Percentiles rank a stretch among this genome's conserved stretches.
Conservation (phyloP, 2,888 invertebrate genomes). For the Sinotaia quadrata region DNA sequence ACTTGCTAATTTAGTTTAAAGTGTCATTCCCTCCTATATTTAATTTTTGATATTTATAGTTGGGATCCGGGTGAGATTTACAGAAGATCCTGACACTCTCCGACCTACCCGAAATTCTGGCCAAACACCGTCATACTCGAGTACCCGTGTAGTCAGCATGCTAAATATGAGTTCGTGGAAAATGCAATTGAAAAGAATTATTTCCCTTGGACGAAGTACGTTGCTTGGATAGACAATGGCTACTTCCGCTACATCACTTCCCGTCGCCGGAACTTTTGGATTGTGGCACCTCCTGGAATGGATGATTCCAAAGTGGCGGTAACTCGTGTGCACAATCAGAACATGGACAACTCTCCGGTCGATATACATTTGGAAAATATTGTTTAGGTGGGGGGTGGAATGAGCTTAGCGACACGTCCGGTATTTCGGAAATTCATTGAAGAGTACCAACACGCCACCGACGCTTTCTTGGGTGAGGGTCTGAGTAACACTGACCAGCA, state of each 20-base stretch:
- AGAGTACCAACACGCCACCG: constrained; percentile 33
- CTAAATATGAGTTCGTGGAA: constrained; percentile 47
- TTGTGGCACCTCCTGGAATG: constrained; percentile 30
- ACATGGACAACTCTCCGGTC: constrained; percentile 11
- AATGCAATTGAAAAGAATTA: constrained; percentile 35
- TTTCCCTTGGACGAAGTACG: constrained; percentile 40
- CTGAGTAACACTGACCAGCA: constrained; percentile 44
- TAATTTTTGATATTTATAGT: no score
- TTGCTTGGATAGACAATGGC: constrained; percentile 54
- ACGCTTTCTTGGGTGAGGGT: constrained; percentile 33
- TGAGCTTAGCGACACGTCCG: constrained; percentile 31
- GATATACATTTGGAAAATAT: constrained; percentile 40
- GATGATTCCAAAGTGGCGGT: constrained; percentile 34
- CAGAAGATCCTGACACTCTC: constrained; percentile 33
- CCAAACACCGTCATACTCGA: constrained; percentile 54
- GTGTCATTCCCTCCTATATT: no score
- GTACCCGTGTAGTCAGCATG: constrained; percentile 51
- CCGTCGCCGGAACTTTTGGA: constrained; percentile 31
- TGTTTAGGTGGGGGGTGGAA: constrained; percentile 47
- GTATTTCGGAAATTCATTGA: constrained; percentile 28
- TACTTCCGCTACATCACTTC: constrained; percentile 45
- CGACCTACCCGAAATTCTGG: constrained; percentile 46
- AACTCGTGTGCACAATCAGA: constrained; percentile 11
- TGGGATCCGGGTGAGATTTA: no score
- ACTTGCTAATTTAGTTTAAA: no score